Base-by-base conservation (phyloP, 1,140 invertebrate genomes). In the Drosophila lini region DNA sequence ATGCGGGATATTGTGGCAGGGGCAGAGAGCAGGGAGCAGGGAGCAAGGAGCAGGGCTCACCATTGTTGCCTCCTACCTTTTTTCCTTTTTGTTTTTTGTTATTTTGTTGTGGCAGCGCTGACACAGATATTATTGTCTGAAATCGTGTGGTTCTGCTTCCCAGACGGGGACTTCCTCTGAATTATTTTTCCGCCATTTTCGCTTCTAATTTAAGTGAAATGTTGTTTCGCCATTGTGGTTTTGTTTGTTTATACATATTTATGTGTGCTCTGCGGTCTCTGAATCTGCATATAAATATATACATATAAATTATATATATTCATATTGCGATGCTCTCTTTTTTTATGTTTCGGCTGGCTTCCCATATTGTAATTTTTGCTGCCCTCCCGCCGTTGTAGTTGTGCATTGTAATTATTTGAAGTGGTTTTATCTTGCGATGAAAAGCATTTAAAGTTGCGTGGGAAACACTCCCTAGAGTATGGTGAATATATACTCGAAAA, bases 51-150 rank as follows among this genome's bases (percentile, higher is more conserved):
- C 38, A 44, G 45, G 50, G 56, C 53, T 38, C 10, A 10, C 61
- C 56, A 61, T 62, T 78, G 69, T 74, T 71, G 9, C 47, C 52
- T 74, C 10, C 25, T 45, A 31, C 67, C 50, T 52, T 59, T 61
- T 47, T 74, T 56, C 11, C 5, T 34, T 58, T 79, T 34, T 44
- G 40, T 47, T 28, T 65, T 62, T 50, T 77, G 78, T 73, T 67
- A 36, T 40, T 69, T 55, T 76, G 78, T 61, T 77, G 67, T 52
- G 78, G 78, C 52, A 53, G 52, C 32, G 52, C 82, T 85, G 83
- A 85, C 81, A 85, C 73, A 85, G 82, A 85, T 85, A 86, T 86
- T 85, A 85, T 85, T 86, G 82, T 85, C 82, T 88, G 84, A 75
- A 69, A 78, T 81, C 74, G 74, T 78, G 74, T 59, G 41, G 56